Base-by-base conservation (phyloP, 2,888 invertebrate species). In the Chromoteleia sp. region DNA sequence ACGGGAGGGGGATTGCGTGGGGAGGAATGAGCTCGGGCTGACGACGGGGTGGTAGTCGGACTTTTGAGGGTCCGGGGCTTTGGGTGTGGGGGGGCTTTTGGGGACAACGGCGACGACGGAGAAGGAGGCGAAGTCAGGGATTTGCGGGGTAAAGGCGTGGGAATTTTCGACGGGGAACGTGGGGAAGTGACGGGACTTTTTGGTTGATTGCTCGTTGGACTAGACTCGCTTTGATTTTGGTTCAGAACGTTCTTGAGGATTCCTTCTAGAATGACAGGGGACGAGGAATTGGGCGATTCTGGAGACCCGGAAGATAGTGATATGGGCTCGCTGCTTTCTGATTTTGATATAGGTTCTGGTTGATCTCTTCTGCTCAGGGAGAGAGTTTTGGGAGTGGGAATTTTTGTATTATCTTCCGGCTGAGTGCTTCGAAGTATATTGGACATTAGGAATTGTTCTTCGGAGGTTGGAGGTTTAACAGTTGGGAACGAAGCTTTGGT, bases 121-220 rank as follows among this genome's bases (percentile, higher is more conserved):
- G 82, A 85, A 19, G 70, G 14, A 1, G 77, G 56, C 6, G 50
- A 33, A 5, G 56, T 83, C 2, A 87, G 58, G 0, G 85, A 85
- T 68, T 91, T 91, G 2, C 91, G 87, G 2, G 91, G 87, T 29
- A 91, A 83, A 0, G 90, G 89, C 0, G 91, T 91, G 0, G 91
- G 91, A 54, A 91, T 91, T 61, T 91, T 91, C 1, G 91, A 91
- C 0, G 86, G 84, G 0, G 87, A 75, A n/a, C 88, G 86, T 1
- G 87, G 86, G 0, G 86, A 85, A 1, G 84, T 77, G 19, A 83
- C 25, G 0, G 86, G 84, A 4, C 79, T 83, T 29, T 85, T 81
- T 5, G 67, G 6, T 25, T 83, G 78, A 6, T 39, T 68, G 36
- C 21, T 75, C 17, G 17, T n/a, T 10, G 75, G 21, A 54, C 45